phyloP scores from a whole-genome alignment of 35 echinoderm and acorn worm genomes.

The Apostichopus californicus region DNA sequence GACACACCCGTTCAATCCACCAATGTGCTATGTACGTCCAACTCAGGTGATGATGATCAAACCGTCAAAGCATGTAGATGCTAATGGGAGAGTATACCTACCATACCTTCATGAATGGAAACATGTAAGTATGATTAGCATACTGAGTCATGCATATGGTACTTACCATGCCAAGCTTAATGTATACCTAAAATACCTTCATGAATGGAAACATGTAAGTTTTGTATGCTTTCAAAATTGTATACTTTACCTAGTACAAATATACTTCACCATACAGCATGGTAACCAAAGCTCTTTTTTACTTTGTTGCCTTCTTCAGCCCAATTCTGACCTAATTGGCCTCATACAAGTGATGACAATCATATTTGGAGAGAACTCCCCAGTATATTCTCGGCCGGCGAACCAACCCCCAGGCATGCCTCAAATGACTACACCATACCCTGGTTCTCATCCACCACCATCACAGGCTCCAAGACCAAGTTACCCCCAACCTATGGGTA shows the following conservation, averaged over 20 bases:
- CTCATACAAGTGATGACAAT: conserved; percentile 92
- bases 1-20: conserved; percentile 92
- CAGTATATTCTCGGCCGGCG: conserved; percentile 69
- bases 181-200: conserved; percentile 80
- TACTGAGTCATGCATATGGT: not conserved
- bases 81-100: conserved; percentile 83
- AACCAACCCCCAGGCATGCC: conserved; percentile 40
- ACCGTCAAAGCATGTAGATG: conserved; percentile 87
- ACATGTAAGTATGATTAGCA: conserved; percentile 87
- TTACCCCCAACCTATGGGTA: conserved; percentile 24
- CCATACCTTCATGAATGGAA: conserved; percentile 98
- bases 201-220: conserved; percentile 88
- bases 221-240: not conserved
- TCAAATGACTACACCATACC: conserved; percentile 31
- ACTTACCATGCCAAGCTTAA: not conserved
- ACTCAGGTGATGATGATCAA: conserved; percentile 92
- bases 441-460: conserved; percentile 49
- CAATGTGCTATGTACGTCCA: conserved; percentile 86
- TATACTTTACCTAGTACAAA: not conserved
- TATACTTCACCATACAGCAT: not conserved
- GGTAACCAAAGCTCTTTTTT: not conserved
- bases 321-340: conserved; percentile 76
- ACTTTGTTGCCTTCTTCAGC: conserved; percentile 54
- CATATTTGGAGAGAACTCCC: conserved; percentile 87
- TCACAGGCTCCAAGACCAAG: conserved; percentile 52